phyloP scores from a whole-genome alignment of 2,888 invertebrate genomes.

The Orthosia gothica region DNA sequence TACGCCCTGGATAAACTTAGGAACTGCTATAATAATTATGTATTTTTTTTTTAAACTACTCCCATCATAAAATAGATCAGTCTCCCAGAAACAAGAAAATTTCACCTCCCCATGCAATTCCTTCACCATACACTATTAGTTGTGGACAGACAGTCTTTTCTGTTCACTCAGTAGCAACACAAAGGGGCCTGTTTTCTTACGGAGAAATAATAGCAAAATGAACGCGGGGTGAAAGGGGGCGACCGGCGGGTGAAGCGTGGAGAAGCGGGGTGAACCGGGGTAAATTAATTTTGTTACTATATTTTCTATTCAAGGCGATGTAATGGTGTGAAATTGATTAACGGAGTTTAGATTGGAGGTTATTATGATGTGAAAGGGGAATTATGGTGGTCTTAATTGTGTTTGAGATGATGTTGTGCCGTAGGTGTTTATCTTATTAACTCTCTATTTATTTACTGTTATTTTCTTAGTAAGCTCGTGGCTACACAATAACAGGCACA shows the following conservation, averaged over 20 bases:
- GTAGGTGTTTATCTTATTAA: neutral
- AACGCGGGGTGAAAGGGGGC: slow-evolving; percentile 42
- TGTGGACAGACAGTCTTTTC: slow-evolving; percentile 53
- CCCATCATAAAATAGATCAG: neutral
- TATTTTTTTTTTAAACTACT: neutral
- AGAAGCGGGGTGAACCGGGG: slow-evolving; percentile 8
- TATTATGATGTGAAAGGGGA: slow-evolving; percentile 45
- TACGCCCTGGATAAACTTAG: too few relatives aligned
- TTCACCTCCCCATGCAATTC: slow-evolving; percentile 9
- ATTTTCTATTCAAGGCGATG: slow-evolving; percentile 62
- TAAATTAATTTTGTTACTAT: slow-evolving; percentile 68
- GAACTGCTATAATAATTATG: neutral
- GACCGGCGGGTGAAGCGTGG: neutral
- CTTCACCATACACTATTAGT: slow-evolving; percentile 49
- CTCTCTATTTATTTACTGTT: neutral
- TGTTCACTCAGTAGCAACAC: slow-evolving; percentile 58
- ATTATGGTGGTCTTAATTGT: slow-evolving; percentile 39
- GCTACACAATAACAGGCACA: too few relatives aligned
- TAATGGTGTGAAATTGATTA: slow-evolving; percentile 65
- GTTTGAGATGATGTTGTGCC: slow-evolving; percentile 18
- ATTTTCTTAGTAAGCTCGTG: neutral
- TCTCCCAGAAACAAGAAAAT: neutral
- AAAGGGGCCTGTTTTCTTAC: slow-evolving; percentile 68
- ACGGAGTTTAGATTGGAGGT: slow-evolving; percentile 59
- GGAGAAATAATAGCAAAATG: slow-evolving; percentile 68